phyloP scores from a whole-genome alignment of 2,113 vertebrate species.

The Peromyscus leucopus region DNA sequence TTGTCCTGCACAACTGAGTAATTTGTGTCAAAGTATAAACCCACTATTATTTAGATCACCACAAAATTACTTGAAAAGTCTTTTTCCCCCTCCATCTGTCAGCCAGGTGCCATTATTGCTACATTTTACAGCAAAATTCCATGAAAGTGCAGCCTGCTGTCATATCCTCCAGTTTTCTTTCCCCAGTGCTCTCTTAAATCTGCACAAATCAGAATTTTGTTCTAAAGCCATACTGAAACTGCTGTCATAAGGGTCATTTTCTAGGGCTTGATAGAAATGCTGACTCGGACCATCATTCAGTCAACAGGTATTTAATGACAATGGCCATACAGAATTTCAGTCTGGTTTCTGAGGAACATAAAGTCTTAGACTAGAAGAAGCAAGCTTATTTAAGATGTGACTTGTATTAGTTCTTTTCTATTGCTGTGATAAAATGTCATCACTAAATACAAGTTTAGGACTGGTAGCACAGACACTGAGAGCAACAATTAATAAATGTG shows the following conservation, averaged over 20 bases:
- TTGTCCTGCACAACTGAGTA: not conserved
- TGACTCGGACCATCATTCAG: not conserved
- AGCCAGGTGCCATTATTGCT: not conserved
- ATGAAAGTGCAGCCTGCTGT: not conserved
- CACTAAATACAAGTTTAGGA: not conserved
- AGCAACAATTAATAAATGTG: too few species aligned
- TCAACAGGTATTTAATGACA: not conserved
- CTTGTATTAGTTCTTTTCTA: not conserved
- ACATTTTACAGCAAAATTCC: not conserved
- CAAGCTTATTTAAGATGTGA: not conserved
- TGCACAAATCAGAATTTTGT: not conserved
- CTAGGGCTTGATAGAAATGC: not conserved
- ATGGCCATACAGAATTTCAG: not conserved
- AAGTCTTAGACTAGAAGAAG: not conserved
- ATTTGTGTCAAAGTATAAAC: not conserved
- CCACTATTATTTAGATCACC: not conserved
- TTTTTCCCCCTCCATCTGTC: not conserved
- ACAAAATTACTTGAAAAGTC: not conserved
- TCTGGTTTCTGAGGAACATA: not conserved
- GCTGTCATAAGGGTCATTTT: not conserved
- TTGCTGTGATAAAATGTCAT: not conserved
- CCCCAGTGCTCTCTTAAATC: not conserved
- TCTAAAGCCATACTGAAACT: not conserved
- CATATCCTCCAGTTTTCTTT: not conserved
- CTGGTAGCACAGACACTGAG: too few species aligned